phyloP scores from a whole-genome alignment of 2,888 invertebrate species.

The Clepsis dumicolana region DNA sequence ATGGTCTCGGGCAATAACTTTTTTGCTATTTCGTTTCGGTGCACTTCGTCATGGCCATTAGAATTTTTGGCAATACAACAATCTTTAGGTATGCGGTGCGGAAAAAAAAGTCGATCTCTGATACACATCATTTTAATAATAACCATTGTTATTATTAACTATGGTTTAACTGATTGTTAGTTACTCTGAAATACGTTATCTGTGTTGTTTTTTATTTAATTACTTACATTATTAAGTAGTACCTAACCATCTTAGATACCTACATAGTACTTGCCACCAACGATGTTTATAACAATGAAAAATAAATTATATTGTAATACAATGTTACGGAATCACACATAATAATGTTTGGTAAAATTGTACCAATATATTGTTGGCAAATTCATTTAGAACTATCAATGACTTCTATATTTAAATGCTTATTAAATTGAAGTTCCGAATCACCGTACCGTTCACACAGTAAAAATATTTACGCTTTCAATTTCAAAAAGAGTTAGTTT shows the following conservation, averaged over 20 bases:
- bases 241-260: neutral
- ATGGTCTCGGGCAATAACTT: too few species aligned
- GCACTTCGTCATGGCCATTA: too few species aligned
- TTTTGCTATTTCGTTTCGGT: too few species aligned
- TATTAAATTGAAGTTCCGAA: neutral
- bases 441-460: neutral
- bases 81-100: too few species aligned
- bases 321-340: neutral
- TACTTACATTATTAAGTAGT: slow-evolving; percentile 2
- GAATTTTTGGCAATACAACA: too few species aligned
- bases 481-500: neutral
- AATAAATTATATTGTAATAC: neutral
- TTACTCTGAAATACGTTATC: slow-evolving; percentile 2
- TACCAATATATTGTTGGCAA: neutral
- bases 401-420: neutral
- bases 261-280: neutral
- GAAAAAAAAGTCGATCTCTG: too few species aligned
- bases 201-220: slow-evolving; percentile 5
- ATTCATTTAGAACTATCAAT: neutral
- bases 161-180: slow-evolving; percentile 11
- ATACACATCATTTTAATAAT: neutral
- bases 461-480: neutral
- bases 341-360: neutral
- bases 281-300: neutral
- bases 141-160: slow-evolving; percentile 7